Base-by-base conservation (phyloP, 1,140 invertebrate species). In the Acromyrmex heyeri region DNA sequence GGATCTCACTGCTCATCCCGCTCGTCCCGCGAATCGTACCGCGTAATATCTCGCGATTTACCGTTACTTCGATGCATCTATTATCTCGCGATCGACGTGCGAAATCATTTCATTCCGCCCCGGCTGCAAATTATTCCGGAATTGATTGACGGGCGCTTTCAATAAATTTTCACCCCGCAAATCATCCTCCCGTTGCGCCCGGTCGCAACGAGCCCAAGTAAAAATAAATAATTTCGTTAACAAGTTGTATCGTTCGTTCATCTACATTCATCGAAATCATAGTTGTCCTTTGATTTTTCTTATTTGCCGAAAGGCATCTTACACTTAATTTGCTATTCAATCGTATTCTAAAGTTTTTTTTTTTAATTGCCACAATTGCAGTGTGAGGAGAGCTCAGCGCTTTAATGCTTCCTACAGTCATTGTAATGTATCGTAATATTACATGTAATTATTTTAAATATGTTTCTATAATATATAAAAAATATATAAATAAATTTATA, bases 141-240 rank as follows among this genome's bases (percentile, higher is more conserved):
- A 64, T 73, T 85, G 87, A 86, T 86, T 87, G 88, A 75, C 70
- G 34, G 65, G 38, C 86, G 89, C 90, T 91, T 91, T 82, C 67
- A 82, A 82, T 72, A 73, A 82, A 82, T 82, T 82, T 82, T 48
- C 79, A 61, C 79, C 64, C 79, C 30, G 55, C 67, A 44, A 61
- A 73, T 82, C 79, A 82, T 48, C 34, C 55, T 70, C 34, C 12
- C 78, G 65, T 70, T 81, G 78, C 21, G 38, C 21, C 24, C 50
- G 53, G 34, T 21, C 50, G 48, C n/a, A 21, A 48, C 18, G 14
- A 27, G 55, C 14, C 10, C n/a, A 12, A 21, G 18, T 59, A 72
- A 59, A 44, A 82, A 82, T 24, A 27, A 70, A 21, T 10, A 59
- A 82, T 59, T 57, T 82, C 78, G 21, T 57, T 78, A 50, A 77